Base-by-base conservation (phyloP, 1,140 invertebrate genomes). In the Penaeus japonicus region DNA sequence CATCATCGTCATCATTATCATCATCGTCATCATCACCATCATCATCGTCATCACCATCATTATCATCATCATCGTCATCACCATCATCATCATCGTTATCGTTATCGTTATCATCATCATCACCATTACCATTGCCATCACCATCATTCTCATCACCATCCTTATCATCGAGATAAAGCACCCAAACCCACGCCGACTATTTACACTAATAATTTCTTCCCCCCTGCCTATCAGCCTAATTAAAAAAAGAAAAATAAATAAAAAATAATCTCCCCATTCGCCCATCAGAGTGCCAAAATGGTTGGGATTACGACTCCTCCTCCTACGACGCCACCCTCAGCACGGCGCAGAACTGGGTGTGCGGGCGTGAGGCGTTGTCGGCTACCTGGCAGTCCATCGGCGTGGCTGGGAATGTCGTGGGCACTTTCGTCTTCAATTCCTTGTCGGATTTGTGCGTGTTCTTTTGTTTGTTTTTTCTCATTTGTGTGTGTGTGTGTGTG, bases 261-360 rank as follows among this genome's bases (percentile, higher is more conserved):
- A 2, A 55, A 20, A 59, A 78, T 85, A 73, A 0, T 18, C 75
- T 70, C 78, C 59, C 20, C n/a, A n/a, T n/a, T n/a, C n/a, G 73
- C 54, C 32, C 5, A 32, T 5, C 82, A 91, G 90, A 22, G 4
- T 97, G 97, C 91, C 91, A 93, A 79, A 93, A 96, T 91, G 96
- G 96, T 30, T 97, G 96, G 95, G 96, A 96, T 91, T 97, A 96
- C 91, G 94, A 97, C 91, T 53, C 73, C n/a, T 83, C 80, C 0
- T 18, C 82, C 62, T 91, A 89, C 84, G 65, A 83, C 5, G 22
- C 35, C 32, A 91, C 90, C 0, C 87, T 90, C 24, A 84, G 47
- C 47, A 90, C 79, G 54, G 73, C 89, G 35, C 55, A 70, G 30
- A 54, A 91, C 65, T 91, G 90, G 90, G 90, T 91, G 30, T 91